Percentiles rank a stretch among this genome's conserved stretches.
These are phyloP conservation scores for Epizoanthus rinbou DNA, from an alignment of 92 coral and sea anemone species.

Conservation along the genomic window DNA sequence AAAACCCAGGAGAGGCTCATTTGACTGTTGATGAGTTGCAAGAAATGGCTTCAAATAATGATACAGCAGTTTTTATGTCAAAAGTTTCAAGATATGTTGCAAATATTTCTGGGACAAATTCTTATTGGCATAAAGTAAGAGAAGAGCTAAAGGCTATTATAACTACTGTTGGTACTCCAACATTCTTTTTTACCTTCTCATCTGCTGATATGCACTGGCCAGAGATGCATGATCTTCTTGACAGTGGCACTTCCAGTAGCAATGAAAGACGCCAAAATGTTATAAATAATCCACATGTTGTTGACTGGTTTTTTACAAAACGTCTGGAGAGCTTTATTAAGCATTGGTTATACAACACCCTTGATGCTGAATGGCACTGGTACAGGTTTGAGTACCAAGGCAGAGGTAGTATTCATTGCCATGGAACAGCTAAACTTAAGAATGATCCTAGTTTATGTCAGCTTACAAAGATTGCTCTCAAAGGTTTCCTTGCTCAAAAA, in stretches of 20 bases:
- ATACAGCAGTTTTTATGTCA: slow-evolving; percentile 20
- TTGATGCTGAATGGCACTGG: slow-evolving; percentile 11
- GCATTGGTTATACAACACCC: slow-evolving; percentile 40
- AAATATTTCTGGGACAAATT: not conserved
- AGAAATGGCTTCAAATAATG: slow-evolving; percentile 46
- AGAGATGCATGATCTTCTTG: slow-evolving; percentile 16
- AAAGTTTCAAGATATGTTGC: slow-evolving; percentile 11
- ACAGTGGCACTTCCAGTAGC: slow-evolving; percentile 13
- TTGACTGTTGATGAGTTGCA: slow-evolving; percentile 40
- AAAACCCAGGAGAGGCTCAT: slow-evolving; percentile 5
- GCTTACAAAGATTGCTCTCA: slow-evolving; percentile 45
- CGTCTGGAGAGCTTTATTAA: slow-evolving; percentile 47
- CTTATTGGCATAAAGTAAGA: no score
- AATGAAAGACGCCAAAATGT: slow-evolving; percentile 30
- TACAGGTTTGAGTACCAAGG: slow-evolving; percentile 36
- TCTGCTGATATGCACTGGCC: slow-evolving; percentile 49
- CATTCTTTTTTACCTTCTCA: slow-evolving; percentile 53
- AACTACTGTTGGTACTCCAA: slow-evolving; percentile 44
- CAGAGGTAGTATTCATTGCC: not conserved
- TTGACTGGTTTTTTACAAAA: slow-evolving; percentile 41
- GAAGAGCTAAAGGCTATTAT: not conserved
- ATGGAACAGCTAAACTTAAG: slow-evolving; percentile 43
- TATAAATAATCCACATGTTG: slow-evolving; percentile 32
- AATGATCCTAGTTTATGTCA: slow-evolving; percentile 51
- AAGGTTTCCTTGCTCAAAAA: slow-evolving; percentile 49